Evolutionary conservation across 2,888 invertebrate species (phyloP).

Genomic region (Eupithecia vulgata): DNA sequence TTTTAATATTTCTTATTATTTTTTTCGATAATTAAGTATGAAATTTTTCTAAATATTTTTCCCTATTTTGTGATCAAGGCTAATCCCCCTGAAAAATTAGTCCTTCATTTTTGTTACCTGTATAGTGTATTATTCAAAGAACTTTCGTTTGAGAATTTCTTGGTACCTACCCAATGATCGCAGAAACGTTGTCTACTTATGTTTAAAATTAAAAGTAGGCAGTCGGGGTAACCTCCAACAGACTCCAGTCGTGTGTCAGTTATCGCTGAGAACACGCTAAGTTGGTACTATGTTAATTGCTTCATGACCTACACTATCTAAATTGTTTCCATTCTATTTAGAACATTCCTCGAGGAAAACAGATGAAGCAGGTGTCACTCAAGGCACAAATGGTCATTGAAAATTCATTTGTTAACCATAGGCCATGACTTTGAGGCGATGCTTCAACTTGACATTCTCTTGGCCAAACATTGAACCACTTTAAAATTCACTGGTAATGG

Average conservation of each 20-base stretch:
- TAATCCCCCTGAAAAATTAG: no score
- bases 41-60: no score
- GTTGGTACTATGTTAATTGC: neutral
- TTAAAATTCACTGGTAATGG: slow-evolving; percentile 62
- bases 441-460: slow-evolving; percentile 63
- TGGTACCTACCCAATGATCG: neutral
- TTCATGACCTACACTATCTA: neutral
- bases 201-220: neutral
- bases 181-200: neutral
- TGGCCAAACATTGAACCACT: slow-evolving; percentile 61
- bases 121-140: neutral
- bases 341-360: slow-evolving; percentile 15
- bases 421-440: slow-evolving; percentile 54
- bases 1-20: no score
- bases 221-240: neutral
- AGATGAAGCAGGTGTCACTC: slow-evolving; percentile 23
- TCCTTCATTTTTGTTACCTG: no score
- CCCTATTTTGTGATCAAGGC: no score
- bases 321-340: neutral
- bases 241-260: neutral
- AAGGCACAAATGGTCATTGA: slow-evolving; percentile 28
- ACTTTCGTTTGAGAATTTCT: neutral
- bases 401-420: slow-evolving; percentile 19
- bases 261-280: neutral
- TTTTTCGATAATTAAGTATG: no score